phyloP scores from a whole-genome alignment of 2,888 invertebrate genomes.

The Galeruca laticollis region DNA sequence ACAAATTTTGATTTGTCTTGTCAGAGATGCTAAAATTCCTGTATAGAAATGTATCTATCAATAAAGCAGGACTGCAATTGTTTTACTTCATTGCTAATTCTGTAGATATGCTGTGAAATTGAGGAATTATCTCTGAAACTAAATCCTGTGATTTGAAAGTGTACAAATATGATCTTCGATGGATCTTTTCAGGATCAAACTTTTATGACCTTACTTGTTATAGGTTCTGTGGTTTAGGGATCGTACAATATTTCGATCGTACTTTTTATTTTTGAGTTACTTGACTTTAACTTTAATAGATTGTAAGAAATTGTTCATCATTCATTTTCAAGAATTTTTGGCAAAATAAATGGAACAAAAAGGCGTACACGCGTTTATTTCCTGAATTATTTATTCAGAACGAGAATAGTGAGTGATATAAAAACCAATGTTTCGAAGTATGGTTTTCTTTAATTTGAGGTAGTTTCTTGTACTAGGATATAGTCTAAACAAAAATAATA shows the following conservation, averaged over 20 bases:
- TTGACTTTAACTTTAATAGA: not conserved
- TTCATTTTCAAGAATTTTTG: not conserved
- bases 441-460: not conserved
- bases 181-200: no score
- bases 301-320: conserved; percentile 21
- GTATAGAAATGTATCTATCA: no score
- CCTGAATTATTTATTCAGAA: not conserved
- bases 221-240: no score
- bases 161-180: no score
- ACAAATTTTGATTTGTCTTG: no score
- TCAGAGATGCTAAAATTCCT: no score
- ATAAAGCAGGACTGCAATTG: no score
- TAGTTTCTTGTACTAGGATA: conserved; percentile 18
- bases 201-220: no score
- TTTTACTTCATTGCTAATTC: no score
- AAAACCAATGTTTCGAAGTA: not conserved
- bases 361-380: conserved; percentile 56
- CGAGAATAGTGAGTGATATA: not conserved
- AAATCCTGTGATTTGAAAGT: no score
- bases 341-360: conserved; percentile 51
- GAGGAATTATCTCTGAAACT: no score
- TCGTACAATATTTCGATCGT: not conserved
- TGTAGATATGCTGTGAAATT: no score
- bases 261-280: conserved; percentile 2
- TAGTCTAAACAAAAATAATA: conserved; percentile 22